Percentiles rank a stretch among this genome's conserved stretches.
Conservation (phyloP, 35 echinoderm and acorn worm genomes). For the Acanthaster planci region DNA sequence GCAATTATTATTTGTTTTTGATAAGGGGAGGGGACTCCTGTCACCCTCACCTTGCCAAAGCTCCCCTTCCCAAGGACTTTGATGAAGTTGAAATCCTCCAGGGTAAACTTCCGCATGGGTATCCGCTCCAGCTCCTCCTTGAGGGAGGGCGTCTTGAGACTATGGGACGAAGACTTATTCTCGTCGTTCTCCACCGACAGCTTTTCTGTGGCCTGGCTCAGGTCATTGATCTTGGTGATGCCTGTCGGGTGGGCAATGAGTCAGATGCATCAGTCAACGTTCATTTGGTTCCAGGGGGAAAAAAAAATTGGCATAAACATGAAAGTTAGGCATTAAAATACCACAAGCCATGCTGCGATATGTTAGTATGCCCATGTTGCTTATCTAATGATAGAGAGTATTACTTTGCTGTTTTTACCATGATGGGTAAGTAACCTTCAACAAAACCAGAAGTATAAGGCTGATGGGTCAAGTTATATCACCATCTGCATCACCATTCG, state of each 20-base stretch:
- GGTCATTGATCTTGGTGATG: conserved; percentile 48
- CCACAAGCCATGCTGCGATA: no score
- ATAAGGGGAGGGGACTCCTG: no score
- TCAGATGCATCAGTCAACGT: not conserved
- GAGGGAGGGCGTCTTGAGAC: conserved; percentile 50
- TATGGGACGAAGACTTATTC: not conserved
- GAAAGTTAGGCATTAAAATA: no score
- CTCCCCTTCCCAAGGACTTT: conserved; percentile 97
- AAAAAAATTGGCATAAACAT: no score
- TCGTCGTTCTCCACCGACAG: conserved; percentile 32
- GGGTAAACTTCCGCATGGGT: conserved; percentile 64
- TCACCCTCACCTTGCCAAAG: conserved; percentile 84
- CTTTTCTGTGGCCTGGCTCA: conserved; percentile 25
- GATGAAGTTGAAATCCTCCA: conserved; percentile 95
- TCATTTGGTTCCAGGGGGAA: no score
- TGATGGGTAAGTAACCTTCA: no score
- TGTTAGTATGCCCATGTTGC: no score
- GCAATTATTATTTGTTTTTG: not conserved
- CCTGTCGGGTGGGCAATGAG: not conserved
- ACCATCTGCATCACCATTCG: no score
- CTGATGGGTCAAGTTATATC: no score
- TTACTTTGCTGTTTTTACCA: no score
- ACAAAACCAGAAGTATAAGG: no score
- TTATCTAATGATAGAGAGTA: no score
- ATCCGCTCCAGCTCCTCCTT: conserved; percentile 80